phyloP scores from a whole-genome alignment of 2,113 vertebrate genomes.

The Lagopus leucura region DNA sequence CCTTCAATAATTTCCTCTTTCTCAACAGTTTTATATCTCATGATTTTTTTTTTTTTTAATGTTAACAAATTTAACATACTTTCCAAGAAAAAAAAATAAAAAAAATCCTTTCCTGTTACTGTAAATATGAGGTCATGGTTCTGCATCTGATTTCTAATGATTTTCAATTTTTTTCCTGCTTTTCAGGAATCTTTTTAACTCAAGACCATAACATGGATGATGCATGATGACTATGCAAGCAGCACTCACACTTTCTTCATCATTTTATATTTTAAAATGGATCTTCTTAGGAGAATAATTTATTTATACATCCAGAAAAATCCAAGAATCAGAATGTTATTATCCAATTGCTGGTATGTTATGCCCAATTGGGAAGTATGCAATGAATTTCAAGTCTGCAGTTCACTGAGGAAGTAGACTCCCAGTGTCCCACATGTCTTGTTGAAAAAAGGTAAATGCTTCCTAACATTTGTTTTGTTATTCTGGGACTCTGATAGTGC shows the following conservation, averaged over 20 bases:
- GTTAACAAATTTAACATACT: not conserved
- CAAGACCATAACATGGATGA: not conserved
- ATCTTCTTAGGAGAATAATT: not conserved
- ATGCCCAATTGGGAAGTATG: not conserved
- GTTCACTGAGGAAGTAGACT: not conserved
- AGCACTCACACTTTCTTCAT: not conserved
- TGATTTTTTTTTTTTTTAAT: not conserved
- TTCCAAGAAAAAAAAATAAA: not conserved
- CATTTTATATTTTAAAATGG: not conserved
- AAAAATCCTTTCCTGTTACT: not conserved
- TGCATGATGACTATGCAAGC: not conserved
- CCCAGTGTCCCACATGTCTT: fast-evolving
- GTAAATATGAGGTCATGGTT: not conserved
- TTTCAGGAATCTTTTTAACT: not conserved
- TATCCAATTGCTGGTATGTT: not conserved
- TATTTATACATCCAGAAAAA: not conserved
- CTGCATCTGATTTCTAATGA: not conserved
- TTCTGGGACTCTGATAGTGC: not conserved
- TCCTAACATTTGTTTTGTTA: not conserved
- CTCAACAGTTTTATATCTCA: not conserved
- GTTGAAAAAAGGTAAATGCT: not conserved
- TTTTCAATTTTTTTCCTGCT: not conserved
- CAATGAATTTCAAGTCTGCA: not conserved
- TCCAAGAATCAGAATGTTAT: not conserved
- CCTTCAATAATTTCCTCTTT: not conserved